Conservation (phyloP, 2,888 invertebrate species). For the Odontocolon sp. region DNA sequence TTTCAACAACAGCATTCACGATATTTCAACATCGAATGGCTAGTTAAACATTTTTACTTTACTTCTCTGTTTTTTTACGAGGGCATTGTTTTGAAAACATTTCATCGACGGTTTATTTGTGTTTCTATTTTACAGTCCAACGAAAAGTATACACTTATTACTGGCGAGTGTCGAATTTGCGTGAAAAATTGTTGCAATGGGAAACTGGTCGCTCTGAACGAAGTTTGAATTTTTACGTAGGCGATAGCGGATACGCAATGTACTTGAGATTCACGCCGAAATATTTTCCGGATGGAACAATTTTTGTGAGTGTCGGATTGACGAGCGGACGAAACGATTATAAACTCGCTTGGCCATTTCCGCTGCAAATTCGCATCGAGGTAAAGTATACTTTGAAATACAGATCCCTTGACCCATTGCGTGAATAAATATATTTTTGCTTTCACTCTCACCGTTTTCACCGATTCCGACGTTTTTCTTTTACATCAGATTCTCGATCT, state of each 20-base stretch:
- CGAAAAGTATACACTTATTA: conserved; percentile 76
- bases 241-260: conserved; percentile 78
- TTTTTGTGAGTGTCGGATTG: conserved; percentile 77
- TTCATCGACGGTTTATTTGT: background rate
- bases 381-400: conserved; percentile 68
- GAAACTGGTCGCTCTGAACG: conserved; percentile 75
- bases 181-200: conserved; percentile 78
- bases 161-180: conserved; percentile 77
- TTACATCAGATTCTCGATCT: conserved; percentile 69
- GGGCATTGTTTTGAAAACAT: background rate
- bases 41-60: conserved; percentile 5
- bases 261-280: conserved; percentile 79
- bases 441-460: no score
- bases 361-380: conserved; percentile 75
- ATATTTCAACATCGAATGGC: conserved; percentile 35
- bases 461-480: no score
- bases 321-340: conserved; percentile 78
- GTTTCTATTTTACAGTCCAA: conserved; percentile 50
- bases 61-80: background rate
- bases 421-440: no score
- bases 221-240: conserved; percentile 78
- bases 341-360: conserved; percentile 79
- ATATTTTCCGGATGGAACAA: conserved; percentile 75
- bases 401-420: no score
- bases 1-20: conserved; percentile 67